Evolutionary conservation across 2,113 vertebrate species (phyloP).

Genomic region (Eira barbara): DNA sequence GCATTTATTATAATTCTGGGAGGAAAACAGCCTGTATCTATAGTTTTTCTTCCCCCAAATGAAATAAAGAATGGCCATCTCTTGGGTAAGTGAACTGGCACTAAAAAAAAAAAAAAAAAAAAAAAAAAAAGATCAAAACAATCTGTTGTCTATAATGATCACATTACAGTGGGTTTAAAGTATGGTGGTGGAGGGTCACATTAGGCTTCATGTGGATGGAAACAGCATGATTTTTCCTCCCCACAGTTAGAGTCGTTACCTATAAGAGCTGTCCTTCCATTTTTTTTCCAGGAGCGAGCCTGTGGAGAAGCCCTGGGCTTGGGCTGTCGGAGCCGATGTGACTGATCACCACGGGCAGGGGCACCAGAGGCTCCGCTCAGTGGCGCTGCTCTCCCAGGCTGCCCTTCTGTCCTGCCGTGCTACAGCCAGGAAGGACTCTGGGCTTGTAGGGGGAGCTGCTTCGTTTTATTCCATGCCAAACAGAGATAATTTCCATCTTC

Average conservation of each 20-base stretch:
- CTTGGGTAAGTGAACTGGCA: not conserved
- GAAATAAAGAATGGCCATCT: not conserved
- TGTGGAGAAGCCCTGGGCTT: rapidly evolving
- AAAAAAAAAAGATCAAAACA: not conserved
- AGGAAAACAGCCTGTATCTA: not conserved
- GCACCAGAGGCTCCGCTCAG: not conserved
- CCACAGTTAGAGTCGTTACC: rapidly evolving
- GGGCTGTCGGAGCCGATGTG: not conserved
- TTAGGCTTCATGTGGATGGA: not conserved
- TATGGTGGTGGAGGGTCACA: not conserved
- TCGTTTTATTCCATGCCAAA: not conserved
- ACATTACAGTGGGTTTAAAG: not conserved
- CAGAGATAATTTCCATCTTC: not conserved
- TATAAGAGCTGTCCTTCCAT: not conserved
- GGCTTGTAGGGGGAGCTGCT: not conserved
- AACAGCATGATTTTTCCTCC: not conserved
- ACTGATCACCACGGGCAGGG: not conserved
- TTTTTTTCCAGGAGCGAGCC: not conserved
- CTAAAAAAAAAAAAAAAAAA: not conserved
- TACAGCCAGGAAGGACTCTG: not conserved
- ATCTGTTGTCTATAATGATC: not conserved
- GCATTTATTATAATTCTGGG: rapidly evolving
- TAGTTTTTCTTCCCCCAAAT: not conserved
- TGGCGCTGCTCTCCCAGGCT: rapidly evolving
- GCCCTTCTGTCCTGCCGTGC: not conserved